phyloP scores from a whole-genome alignment of 2,797 vertebrate genomes.

The Tadarida brasiliensis region DNA sequence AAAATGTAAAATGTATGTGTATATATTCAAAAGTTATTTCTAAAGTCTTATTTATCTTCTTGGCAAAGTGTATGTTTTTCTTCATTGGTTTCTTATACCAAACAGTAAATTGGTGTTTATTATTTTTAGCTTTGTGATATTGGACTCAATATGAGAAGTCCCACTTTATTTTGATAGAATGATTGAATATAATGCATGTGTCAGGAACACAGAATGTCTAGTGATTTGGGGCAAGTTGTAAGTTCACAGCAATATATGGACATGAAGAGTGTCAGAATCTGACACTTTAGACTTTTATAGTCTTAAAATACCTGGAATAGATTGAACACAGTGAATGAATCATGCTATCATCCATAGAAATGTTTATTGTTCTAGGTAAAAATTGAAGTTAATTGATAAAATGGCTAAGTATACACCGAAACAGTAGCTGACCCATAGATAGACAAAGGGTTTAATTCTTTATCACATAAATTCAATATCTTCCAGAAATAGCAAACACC shows the following conservation, averaged over 20 bases:
- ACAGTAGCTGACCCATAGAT: neutral
- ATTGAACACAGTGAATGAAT: constrained; percentile 70
- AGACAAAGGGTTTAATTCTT: constrained; percentile 24
- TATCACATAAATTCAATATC: neutral
- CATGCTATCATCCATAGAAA: neutral
- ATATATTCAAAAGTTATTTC: neutral
- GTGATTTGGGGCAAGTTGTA: constrained; percentile 55
- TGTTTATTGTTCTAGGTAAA: constrained; percentile 70
- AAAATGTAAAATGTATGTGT: neutral
- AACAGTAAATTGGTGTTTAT: constrained; percentile 21
- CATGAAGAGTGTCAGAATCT: constrained; percentile 60
- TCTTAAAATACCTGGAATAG: constrained; percentile 66
- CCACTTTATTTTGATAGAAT: constrained; percentile 53
- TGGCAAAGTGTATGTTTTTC: neutral
- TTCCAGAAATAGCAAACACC: constrained; percentile 32
- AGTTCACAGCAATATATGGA: constrained; percentile 51
- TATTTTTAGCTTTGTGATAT: constrained; percentile 52
- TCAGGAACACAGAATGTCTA: constrained; percentile 38
- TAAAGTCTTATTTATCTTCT: neutral
- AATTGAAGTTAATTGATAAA: constrained; percentile 55
- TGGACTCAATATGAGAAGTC: constrained; percentile 37
- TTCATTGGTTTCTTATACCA: constrained; percentile 54
- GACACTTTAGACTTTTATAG: constrained; percentile 42
- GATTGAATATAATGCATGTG: constrained; percentile 34
- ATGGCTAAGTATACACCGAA: neutral